A percentile compares a stretch with the other conserved stretches of the same genome.
Evolutionary conservation across 2,113 vertebrate genomes (phyloP).

Genomic region (Nycticryphes semicollaris): DNA sequence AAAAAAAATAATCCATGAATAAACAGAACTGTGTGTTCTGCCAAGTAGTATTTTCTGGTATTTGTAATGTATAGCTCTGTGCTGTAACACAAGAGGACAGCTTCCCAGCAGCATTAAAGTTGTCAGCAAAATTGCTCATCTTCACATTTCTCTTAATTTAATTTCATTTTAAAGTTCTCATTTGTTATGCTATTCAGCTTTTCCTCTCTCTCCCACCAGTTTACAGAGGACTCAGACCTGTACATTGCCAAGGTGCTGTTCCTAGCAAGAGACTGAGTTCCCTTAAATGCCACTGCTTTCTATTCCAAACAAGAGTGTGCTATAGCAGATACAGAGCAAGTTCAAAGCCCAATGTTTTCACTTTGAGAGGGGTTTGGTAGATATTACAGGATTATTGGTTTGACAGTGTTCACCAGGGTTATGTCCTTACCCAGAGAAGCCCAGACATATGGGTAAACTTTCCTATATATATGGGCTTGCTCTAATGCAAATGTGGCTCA

Average conservation of each 20-base stretch:
- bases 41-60: background rate
- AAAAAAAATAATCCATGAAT: background rate
- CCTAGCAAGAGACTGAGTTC: background rate
- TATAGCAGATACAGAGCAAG: background rate
- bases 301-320: background rate
- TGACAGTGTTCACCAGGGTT: accelerated
- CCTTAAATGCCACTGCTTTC: background rate
- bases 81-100: background rate
- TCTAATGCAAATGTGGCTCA: background rate
- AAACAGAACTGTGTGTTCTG: background rate
- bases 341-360: background rate
- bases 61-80: background rate
- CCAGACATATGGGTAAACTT: background rate
- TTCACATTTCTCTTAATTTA: background rate
- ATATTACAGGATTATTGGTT: background rate
- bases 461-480: background rate
- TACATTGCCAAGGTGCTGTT: background rate
- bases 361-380: background rate
- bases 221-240: background rate
- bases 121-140: background rate
- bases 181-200: background rate
- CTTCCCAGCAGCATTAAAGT: background rate
- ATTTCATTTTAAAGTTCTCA: background rate
- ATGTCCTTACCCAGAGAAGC: background rate
- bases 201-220: background rate